Evolutionary conservation across 2,797 vertebrate genomes (phyloP).

Genomic region (Eutrigla gurnardus): DNA sequence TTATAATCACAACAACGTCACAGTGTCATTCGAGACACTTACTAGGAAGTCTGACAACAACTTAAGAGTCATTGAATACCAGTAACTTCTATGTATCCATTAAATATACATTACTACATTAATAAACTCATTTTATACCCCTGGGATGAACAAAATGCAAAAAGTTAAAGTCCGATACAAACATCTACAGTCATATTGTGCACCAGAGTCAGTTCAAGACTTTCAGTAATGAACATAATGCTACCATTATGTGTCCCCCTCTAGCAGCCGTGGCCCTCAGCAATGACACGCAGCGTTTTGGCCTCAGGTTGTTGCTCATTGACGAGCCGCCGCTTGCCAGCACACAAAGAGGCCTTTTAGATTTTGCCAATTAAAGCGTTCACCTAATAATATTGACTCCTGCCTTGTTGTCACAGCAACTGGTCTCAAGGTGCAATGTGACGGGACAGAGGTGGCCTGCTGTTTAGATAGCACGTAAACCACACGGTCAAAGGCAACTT

Average conservation of each 20-base stretch:
- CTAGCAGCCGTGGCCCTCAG: neutral
- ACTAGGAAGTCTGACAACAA: neutral
- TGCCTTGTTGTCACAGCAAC: neutral
- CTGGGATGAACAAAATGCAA: neutral
- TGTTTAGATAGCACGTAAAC: constrained; percentile 29
- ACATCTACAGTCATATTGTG: neutral
- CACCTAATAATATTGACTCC: constrained; percentile 8
- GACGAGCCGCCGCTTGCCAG: constrained; percentile 1
- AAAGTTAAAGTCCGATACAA: neutral
- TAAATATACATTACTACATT: neutral
- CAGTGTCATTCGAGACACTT: neutral
- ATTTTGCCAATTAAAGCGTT: neutral
- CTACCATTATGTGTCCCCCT: neutral
- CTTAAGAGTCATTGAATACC: neutral
- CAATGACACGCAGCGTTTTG: constrained; percentile 23
- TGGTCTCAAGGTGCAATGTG: constrained; percentile 27
- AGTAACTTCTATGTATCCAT: neutral
- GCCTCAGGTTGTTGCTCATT: constrained; percentile 1
- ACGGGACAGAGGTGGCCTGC: constrained; percentile 10
- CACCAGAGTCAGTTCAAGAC: neutral
- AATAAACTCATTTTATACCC: neutral
- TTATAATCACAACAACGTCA: neutral
- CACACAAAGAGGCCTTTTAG: constrained; percentile 22
- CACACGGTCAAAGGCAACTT: neutral
- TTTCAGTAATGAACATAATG: constrained; percentile 12